A percentile compares a stretch with the other conserved stretches of the same genome.
These are phyloP conservation scores for Syngnathus acus DNA, from an alignment of 2,797 vertebrate genomes.

Conservation along the genomic window DNA sequence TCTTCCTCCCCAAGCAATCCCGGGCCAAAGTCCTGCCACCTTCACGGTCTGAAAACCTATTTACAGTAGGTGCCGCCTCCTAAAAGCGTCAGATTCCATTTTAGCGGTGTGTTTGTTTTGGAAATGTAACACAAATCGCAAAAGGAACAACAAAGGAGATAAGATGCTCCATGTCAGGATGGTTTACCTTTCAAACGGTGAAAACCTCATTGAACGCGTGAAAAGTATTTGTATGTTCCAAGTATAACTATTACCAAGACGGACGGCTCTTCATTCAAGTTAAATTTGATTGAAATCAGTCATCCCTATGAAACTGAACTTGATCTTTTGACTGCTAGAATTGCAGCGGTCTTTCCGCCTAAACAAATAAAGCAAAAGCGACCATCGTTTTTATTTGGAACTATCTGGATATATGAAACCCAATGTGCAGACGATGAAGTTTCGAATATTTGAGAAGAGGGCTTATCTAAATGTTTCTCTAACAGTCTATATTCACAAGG, in stretches of 20 bases:
- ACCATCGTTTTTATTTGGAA: neutral
- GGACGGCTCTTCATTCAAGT: too few relatives aligned
- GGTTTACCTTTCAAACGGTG: constrained; percentile 18
- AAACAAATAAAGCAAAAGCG: too few relatives aligned
- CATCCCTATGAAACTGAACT: neutral
- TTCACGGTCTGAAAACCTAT: constrained; percentile 28
- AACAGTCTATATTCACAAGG: neutral
- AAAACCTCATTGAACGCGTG: constrained; percentile 42
- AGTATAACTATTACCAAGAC: too few relatives aligned
- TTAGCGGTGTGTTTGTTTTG: constrained; percentile 65
- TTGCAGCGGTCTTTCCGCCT: too few relatives aligned
- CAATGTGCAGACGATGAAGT: neutral
- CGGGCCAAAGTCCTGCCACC: constrained; percentile 39
- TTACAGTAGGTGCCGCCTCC: constrained; percentile 39
- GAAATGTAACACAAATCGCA: constrained; percentile 61
- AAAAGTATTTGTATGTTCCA: constrained; percentile 10
- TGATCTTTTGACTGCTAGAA: too few relatives aligned
- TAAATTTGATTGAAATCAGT: neutral
- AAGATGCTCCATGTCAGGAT: constrained; percentile 55
- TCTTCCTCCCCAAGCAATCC: constrained; percentile 12
- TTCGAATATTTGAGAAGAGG: neutral
- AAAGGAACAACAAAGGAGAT: constrained; percentile 55
- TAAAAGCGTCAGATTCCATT: constrained; percentile 46
- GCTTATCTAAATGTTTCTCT: neutral
- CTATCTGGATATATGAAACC: neutral